These are phyloP conservation scores for Leucophora obtusa DNA, from an alignment of 2,888 invertebrate genomes.

Conservation along the genomic window DNA sequence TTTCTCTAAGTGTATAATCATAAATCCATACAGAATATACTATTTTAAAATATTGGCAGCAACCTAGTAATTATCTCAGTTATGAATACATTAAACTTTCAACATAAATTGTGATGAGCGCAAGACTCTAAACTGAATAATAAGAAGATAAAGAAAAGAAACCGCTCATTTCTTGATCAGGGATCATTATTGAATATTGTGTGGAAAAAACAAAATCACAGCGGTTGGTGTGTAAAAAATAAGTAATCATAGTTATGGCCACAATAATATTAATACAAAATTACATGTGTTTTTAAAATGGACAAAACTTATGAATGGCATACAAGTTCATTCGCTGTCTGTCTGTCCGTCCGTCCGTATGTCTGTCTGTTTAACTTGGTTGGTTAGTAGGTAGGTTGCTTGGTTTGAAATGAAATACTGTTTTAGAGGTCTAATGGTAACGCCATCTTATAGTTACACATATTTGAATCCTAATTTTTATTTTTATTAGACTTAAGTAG, in stretches of 20 bases:
- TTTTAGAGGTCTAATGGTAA: slow-evolving; percentile 20
- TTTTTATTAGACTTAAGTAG: slow-evolving; percentile 60
- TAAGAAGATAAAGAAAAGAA: slow-evolving; percentile 9
- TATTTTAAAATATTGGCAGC: slow-evolving; percentile 46
- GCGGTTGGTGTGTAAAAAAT: slow-evolving; percentile 46
- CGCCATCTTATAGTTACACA: background rate
- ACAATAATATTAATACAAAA: slow-evolving; percentile 47
- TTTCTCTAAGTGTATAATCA: too few relatives aligned
- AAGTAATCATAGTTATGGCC: slow-evolving; percentile 45
- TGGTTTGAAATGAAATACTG: background rate
- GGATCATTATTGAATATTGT: slow-evolving; percentile 38
- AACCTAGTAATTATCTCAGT: slow-evolving; percentile 58
- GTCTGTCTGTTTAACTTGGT: background rate
- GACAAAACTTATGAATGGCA: background rate
- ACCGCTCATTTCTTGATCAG: slow-evolving; percentile 29
- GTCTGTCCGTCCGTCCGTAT: background rate
- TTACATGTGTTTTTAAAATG: slow-evolving; percentile 19
- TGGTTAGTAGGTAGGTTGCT: background rate
- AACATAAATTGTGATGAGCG: slow-evolving; percentile 52
- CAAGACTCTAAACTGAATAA: background rate
- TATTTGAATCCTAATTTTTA: slow-evolving; percentile 55
- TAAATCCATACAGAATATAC: slow-evolving; percentile 21
- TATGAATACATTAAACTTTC: slow-evolving; percentile 52
- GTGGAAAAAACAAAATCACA: slow-evolving; percentile 42
- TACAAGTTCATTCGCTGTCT: background rate